Base-by-base conservation (phyloP, 2,888 invertebrate genomes). In the Agelastica alni region DNA sequence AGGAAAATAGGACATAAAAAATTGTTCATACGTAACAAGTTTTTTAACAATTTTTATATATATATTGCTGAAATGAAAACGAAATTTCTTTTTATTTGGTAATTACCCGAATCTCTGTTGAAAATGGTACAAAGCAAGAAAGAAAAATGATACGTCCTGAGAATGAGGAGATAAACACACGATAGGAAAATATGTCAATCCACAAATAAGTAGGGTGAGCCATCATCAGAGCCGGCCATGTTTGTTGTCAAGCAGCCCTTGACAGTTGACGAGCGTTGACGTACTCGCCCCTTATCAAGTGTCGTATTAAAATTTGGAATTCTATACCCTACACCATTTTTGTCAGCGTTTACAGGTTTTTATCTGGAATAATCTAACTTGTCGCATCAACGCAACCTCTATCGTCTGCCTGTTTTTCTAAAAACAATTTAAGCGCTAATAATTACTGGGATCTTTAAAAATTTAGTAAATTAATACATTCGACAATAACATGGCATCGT, bases 121-220 rank as follows among this genome's bases (percentile, higher is more conserved):
- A 26, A 26, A 26, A 3, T 2, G 26, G 9, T 26, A 7, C 7
- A 26, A 67, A 68, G 61, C 43, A 53, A 53, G 37, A 41, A 58
- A 58, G 67, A 64, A 66, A 70, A 56, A 60, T 56, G 70, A 73
- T 72, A 72, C 66, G 12, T 39, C 65, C 67, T 66, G 70, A 66
- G 70, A 69, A 72, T 67, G 63, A 63, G 59, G 58, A 69, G 70
- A 70, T 67, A 71, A 73, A 72, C 71, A 70, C 68, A 69, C 70
- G 73, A 74, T 70, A 73, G 72, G 69, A 72, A 71, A 72, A 69
- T 65, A 67, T 68, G 74, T 74, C 75, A 74, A 73, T 74, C 74
- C 73, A 63, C 70, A 68, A 61, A 68, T 70, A 70, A 72, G 68
- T 68, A 60, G 70, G 71, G 71, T 65, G 63, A 54, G 61, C 65